These are phyloP conservation scores for Gastrophryne carolinensis DNA, from an alignment of 2,797 vertebrate genomes.

Conservation along the genomic window DNA sequence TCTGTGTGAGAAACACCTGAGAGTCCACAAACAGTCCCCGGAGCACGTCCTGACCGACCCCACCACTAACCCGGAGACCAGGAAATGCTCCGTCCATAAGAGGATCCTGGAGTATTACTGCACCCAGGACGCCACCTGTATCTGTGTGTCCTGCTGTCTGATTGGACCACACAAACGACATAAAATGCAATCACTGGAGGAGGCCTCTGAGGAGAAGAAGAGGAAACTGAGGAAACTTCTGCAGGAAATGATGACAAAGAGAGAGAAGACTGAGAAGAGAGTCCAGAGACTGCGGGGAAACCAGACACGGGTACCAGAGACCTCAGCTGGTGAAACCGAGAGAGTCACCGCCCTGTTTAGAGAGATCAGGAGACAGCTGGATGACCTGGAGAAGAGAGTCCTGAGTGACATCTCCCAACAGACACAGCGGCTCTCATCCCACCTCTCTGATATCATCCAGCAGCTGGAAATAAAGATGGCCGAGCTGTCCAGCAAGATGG, in stretches of 20 bases:
- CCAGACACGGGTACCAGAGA: background rate
- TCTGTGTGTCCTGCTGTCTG: background rate
- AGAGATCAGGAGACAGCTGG: background rate
- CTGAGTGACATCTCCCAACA: background rate
- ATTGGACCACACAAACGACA: background rate
- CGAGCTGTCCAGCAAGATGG: background rate
- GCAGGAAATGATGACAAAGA: background rate
- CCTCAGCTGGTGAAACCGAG: background rate
- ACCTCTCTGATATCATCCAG: background rate
- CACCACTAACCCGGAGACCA: background rate
- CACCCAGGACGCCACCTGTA: background rate
- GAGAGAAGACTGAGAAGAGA: background rate
- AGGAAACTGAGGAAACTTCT: background rate
- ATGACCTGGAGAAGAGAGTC: background rate
- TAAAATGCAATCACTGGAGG: background rate
- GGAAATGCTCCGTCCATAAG: background rate
- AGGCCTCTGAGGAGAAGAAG: background rate
- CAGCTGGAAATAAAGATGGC: background rate
- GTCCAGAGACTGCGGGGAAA: background rate
- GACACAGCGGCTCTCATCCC: background rate
- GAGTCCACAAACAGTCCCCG: slow-evolving; percentile 62
- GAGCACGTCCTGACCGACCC: background rate
- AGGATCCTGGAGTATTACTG: background rate
- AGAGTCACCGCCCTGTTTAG: background rate
- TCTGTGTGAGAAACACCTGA: slow-evolving; percentile 66